Evolutionary conservation across 2,888 invertebrate genomes (phyloP), one percentile per base, ranked within the genome.

Genomic region (Cosmopolites sordidus): DNA sequence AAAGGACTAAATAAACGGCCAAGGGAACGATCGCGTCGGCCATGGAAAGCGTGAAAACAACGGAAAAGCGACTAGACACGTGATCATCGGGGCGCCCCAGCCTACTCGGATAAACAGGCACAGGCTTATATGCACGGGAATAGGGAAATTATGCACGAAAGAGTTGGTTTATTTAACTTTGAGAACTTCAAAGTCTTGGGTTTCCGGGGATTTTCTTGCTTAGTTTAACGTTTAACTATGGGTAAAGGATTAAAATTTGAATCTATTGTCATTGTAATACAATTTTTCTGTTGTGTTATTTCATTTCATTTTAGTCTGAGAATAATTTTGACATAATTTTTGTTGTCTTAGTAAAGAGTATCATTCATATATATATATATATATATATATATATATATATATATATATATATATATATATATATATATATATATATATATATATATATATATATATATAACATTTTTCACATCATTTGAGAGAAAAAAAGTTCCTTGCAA

Each of bases 131-230:
- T 48, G 48, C 48, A 48, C 48, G 43, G 43, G 43, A 50, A 50
- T 50, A 50, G 50, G 50, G 43, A 37, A 50, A 50, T 51, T 51
- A 51, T 51, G 41, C 51, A 51, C 51, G 45, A 51, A 51, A 45
- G 45, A 45, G 44, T 45, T 45, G 45, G 38, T 51, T 51, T 51
- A 51, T 51, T 51, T 51, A 51, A 51, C 51, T 50, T 50, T 30
- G 44, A 29, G 39, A 50, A 50, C 50, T 45, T 51, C 51, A 51
- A 51, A 51, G 51, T 50, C 44, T 38, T 38, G 16, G 27, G 15
- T 48, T 41, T 47, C 40, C 39, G 16, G 29, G 48, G 43, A 50
- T 50, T 50, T 50, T 50, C 49, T 50, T 50, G 49, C 49, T 39
- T 39, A 50, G 49, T 50, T 50, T 50, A 40, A 50, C 38, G 49